Evolutionary conservation across 2,113 vertebrate species (phyloP).

Genomic region (Nothobranchius furzeri): DNA sequence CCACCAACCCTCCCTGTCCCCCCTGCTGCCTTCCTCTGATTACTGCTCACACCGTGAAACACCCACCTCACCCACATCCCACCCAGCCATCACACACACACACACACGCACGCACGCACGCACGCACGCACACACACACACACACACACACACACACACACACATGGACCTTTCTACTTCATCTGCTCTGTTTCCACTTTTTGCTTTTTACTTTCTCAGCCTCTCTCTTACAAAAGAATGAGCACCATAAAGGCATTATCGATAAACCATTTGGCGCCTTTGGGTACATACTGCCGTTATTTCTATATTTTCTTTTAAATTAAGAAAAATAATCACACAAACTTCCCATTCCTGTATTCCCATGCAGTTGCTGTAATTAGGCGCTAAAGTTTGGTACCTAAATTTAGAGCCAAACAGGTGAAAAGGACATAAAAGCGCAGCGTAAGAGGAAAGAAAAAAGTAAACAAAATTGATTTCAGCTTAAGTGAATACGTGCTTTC

Average conservation of each 20-base stretch:
- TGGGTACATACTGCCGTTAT: constrained; percentile 1
- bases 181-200: constrained; percentile 28
- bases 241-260: constrained; percentile 15
- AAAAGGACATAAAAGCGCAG: constrained; percentile 7
- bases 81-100: not conserved
- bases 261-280: constrained; percentile 9
- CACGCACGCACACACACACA: not conserved
- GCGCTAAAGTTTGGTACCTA: not conserved
- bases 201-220: constrained; percentile 22
- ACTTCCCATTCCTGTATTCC: constrained; percentile 11
- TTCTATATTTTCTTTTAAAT: constrained; percentile 49
- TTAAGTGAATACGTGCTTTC: constrained; percentile 27
- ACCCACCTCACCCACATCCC: constrained; percentile 15
- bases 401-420: constrained; percentile 5
- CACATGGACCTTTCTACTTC: constrained; percentile 8
- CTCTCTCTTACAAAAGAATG: constrained; percentile 31
- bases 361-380: constrained; percentile 9
- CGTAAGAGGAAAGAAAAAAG: constrained; percentile 8
- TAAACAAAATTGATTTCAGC: constrained; percentile 16
- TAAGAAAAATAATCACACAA: constrained; percentile 31
- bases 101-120: not conserved
- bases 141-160: not conserved
- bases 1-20: constrained; percentile 85
- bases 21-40: constrained; percentile 68
- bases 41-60: constrained; percentile 63